Percentiles rank a stretch among this genome's conserved stretches.
Conservation (phyloP, 2,888 invertebrate species). For the Orthonevra nobilis region DNA sequence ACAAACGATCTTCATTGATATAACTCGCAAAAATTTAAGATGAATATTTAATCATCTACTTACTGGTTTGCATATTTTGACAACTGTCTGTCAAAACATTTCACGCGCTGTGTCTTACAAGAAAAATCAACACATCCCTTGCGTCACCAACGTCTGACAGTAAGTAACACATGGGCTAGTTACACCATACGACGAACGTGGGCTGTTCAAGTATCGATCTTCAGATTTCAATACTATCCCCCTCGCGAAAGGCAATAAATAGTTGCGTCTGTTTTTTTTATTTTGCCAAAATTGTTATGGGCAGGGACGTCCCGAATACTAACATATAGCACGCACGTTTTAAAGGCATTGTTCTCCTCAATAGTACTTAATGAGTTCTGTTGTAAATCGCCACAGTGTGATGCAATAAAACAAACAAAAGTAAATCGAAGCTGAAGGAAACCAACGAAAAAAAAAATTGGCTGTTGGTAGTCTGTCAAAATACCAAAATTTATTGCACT, state of each 20-base stretch:
- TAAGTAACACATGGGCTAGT: too few relatives aligned
- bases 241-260: conserved; percentile 43
- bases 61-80: conserved; percentile 40
- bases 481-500: conserved; percentile 58
- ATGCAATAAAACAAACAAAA: conserved; percentile 33
- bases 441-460: conserved; percentile 4
- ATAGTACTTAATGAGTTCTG: conserved; percentile 22
- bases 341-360: conserved; percentile 46
- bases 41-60: too few relatives aligned
- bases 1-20: too few relatives aligned
- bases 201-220: conserved; percentile 30
- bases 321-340: neutral
- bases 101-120: neutral
- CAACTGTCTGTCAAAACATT: conserved; percentile 36
- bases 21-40: too few relatives aligned
- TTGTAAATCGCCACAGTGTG: conserved; percentile 25
- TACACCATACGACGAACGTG: conserved; percentile 13
- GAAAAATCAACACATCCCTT: conserved; percentile 27
- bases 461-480: conserved; percentile 17
- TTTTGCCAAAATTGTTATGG: too few relatives aligned
- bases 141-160: neutral
- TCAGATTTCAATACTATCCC: conserved; percentile 43
- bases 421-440: conserved; percentile 11
- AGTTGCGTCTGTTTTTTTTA: too few relatives aligned
- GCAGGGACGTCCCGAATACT: conserved; percentile 32